Evolutionary conservation across 1,140 invertebrate species (phyloP), one percentile per base, ranked within the genome.

Genomic region (Reticulitermes speratus): DNA sequence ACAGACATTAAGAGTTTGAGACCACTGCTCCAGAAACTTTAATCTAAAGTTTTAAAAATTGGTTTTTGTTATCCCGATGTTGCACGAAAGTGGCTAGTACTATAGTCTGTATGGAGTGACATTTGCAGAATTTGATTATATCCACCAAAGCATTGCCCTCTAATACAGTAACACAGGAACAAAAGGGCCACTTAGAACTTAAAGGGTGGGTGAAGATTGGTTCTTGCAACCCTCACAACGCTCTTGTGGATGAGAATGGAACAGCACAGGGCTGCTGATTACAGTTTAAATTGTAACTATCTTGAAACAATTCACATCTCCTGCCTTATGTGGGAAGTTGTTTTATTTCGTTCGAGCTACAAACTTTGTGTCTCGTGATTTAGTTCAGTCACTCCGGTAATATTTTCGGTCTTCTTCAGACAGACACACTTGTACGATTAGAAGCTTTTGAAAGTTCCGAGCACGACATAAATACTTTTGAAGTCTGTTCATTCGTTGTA

Each of bases 131-230:
- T 75, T 75, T 75, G 65, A 75, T 75, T 75, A 75, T 30, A 30
- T 25, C 65, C 52, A 25, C 65, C n/a, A n/a, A n/a, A n/a, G 25
- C 65, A n/a, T 6, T 30, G n/a, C 65, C 65, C 65, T 75, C 65
- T 75, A 75, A 30, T 30, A 75, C n/a, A 75, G 65, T 25, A 75
- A 75, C 65, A 75, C 65, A 75, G 65, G 65, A 75, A 75, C 65
- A 75, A 75, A 75, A 75, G 65, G 14, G 65, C 65, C 65, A 75
- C 65, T 75, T 75, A 75, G 65, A 75, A 75, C 59, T 65, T 65
- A n/a, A 12, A 5, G 59, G 59, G 59, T 65, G 19, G n/a, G 65
- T 8, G 65, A 16, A 9, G 65, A 75, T 75, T 75, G 65, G 65
- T 7, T n/a, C 65, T 75, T 75, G 7, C n/a, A 75, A 16, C 65